Conservation (phyloP, 2,888 invertebrate genomes). For the Ischnura elegans region DNA sequence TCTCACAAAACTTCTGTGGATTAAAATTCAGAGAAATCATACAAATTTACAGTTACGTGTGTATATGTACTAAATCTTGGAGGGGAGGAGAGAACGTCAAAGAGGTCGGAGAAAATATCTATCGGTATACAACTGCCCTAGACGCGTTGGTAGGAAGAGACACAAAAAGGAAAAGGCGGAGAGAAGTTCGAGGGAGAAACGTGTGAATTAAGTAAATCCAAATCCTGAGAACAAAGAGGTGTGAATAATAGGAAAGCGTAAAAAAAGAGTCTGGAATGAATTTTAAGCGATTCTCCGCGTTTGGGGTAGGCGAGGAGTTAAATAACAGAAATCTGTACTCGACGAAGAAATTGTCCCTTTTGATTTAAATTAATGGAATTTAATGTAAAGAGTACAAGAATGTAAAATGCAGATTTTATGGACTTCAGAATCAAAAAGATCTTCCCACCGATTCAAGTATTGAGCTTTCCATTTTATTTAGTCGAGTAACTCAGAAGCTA, state of each 20-base stretch:
- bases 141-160: background rate
- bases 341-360: background rate
- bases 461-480: too few species aligned
- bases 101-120: too few species aligned
- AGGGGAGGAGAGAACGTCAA: too few species aligned
- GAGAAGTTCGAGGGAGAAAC: background rate
- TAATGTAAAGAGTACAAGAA: background rate
- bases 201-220: background rate
- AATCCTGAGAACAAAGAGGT: background rate
- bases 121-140: background rate
- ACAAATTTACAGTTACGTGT: background rate
- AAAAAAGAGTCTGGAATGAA: background rate
- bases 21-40: too few species aligned
- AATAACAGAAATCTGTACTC: background rate
- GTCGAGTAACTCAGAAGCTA: too few species aligned
- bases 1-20: too few species aligned
- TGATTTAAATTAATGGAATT: background rate
- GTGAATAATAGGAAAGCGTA: background rate
- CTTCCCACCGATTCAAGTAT: too few species aligned
- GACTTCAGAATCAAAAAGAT: too few species aligned
- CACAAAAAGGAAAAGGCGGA: background rate
- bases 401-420: too few species aligned
- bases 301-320: background rate
- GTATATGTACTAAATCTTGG: background rate
- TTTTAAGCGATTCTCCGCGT: background rate